These are phyloP conservation scores for Anolis carolinensis DNA, from an alignment of 2,113 vertebrate species.

Conservation along the genomic window DNA sequence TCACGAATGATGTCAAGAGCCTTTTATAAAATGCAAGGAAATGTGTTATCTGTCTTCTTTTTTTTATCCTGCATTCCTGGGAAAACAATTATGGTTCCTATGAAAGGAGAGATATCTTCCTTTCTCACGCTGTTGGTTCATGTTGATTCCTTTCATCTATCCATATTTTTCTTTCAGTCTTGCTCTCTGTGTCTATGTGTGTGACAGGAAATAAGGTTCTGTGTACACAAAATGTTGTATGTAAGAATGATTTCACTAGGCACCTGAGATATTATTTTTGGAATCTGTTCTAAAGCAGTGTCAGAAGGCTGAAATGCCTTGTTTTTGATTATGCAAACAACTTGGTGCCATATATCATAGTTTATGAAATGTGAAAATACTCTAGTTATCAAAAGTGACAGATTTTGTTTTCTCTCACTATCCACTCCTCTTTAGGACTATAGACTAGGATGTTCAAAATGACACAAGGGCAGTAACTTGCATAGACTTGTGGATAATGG, in stretches of 20 bases:
- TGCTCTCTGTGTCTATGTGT: conserved; percentile 38
- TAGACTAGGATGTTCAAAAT: conserved; percentile 46
- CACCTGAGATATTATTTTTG: conserved; percentile 62
- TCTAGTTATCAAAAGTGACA: conserved; percentile 44
- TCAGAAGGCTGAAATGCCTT: conserved; percentile 50
- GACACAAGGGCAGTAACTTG: conserved; percentile 11
- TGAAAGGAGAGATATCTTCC: conserved; percentile 69
- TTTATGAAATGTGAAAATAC: conserved; percentile 44
- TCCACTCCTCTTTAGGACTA: conserved; percentile 26
- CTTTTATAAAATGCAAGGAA: conserved; percentile 75
- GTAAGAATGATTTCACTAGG: conserved; percentile 64
- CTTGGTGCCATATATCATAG: conserved; percentile 22
- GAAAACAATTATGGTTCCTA: conserved; percentile 75
- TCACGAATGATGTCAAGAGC: conserved; percentile 72
- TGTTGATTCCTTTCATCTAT: conserved; percentile 70
- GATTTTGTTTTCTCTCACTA: background rate
- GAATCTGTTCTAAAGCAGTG: conserved; percentile 59
- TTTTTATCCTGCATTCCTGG: conserved; percentile 71
- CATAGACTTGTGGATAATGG: conserved; percentile 34
- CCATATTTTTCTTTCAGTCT: conserved; percentile 58
- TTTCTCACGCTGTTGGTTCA: conserved; percentile 67
- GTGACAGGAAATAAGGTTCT: conserved; percentile 64
- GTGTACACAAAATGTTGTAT: conserved; percentile 56
- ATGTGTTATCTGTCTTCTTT: conserved; percentile 62
- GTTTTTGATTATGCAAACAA: conserved; percentile 46